Percentiles rank a stretch among this genome's conserved stretches.
phyloP scores from a whole-genome alignment of 1,140 invertebrate species.

The Lepidotrigona ventralis region DNA sequence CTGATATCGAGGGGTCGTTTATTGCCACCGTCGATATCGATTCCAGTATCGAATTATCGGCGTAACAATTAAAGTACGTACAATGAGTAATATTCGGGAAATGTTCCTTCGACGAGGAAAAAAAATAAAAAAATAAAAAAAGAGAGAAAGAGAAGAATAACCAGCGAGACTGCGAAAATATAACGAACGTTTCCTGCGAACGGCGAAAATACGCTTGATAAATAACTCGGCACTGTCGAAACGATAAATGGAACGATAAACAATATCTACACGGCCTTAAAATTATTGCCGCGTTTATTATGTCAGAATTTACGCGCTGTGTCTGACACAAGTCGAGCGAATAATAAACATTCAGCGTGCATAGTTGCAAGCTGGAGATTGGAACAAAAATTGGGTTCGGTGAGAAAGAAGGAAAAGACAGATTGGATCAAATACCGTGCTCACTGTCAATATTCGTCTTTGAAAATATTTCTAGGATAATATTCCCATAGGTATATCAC shows the following conservation, averaged over 20 bases:
- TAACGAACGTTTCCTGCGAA: not conserved
- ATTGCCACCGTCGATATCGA: conserved; percentile 29
- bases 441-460: conserved; percentile 26
- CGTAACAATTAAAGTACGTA: conserved; percentile 38
- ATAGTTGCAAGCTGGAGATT: not conserved
- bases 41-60: conserved; percentile 30
- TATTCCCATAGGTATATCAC: conserved; percentile 52
- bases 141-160: not conserved
- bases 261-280: not conserved
- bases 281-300: not conserved
- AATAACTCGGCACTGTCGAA: not conserved
- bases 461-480: conserved; percentile 48
- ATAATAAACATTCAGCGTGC: not conserved
- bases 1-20: conserved; percentile 35
- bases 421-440: conserved; percentile 20
- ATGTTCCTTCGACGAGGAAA: not conserved
- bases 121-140: not conserved
- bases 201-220: not conserved
- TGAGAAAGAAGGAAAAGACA: not conserved
- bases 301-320: not conserved
- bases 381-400: not conserved
- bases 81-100: not conserved
- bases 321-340: not conserved
- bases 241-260: not conserved
- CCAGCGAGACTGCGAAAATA: not conserved